phyloP scores from a whole-genome alignment of 2,888 invertebrate genomes.

The Leptinotarsa juncta region DNA sequence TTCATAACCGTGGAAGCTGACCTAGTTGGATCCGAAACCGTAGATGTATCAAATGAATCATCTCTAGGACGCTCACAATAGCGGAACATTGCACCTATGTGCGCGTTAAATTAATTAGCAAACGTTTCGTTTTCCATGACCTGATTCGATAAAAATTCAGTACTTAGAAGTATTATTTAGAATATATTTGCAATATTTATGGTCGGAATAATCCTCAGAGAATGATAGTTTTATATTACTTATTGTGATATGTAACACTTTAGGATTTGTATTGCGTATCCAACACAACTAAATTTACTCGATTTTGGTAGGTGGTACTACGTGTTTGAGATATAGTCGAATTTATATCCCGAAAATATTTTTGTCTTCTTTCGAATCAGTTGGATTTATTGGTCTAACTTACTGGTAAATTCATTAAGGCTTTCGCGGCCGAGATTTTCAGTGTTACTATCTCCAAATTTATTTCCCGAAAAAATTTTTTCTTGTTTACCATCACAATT shows the following conservation, averaged over 20 bases:
- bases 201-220: neutral
- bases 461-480: no score
- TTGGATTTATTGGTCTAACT: no score
- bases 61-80: slow-evolving; percentile 16
- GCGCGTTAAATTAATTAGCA: neutral
- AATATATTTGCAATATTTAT: neutral
- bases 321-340: no score
- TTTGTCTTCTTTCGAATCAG: no score
- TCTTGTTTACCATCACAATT: no score
- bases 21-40: slow-evolving; percentile 16
- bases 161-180: neutral
- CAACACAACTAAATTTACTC: no score
- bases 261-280: no score
- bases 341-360: no score
- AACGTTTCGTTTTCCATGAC: slow-evolving; percentile 25
- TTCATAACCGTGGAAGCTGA: slow-evolving; percentile 16
- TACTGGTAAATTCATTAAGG: no score
- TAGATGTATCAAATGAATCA: slow-evolving; percentile 21
- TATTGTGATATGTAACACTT: neutral
- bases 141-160: slow-evolving; percentile 13
- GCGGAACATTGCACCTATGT: slow-evolving; percentile 15
- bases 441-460: no score
- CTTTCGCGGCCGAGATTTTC: no score
- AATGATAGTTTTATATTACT: neutral
- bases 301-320: no score